Percentiles rank a stretch among this genome's conserved stretches.
These are phyloP conservation scores for Poecilia velifera DNA, from an alignment of 2,797 vertebrate species.

Conservation along the genomic window DNA sequence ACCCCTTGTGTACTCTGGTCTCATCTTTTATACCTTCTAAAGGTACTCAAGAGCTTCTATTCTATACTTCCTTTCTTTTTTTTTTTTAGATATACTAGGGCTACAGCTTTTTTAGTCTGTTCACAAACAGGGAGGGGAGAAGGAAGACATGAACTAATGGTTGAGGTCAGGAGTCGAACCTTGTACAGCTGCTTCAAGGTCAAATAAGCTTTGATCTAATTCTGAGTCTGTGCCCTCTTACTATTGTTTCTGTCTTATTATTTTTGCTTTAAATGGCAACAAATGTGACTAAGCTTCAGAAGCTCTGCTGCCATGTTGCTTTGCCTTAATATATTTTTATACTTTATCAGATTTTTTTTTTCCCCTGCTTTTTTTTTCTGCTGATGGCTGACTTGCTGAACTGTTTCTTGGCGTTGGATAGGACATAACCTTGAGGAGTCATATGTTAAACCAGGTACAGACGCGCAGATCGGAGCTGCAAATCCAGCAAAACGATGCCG, in stretches of 20 bases:
- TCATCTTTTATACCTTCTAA: conserved; percentile 51
- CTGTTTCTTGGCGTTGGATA: conserved; percentile 3
- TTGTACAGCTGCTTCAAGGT: neutral
- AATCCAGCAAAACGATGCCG: neutral
- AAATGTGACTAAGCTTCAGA: conserved; percentile 59
- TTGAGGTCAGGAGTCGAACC: neutral
- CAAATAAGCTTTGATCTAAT: neutral
- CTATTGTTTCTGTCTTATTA: conserved; percentile 49
- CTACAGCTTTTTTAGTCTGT: neutral
- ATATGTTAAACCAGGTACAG: conserved; percentile 34
- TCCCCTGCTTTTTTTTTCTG: conserved; percentile 28
- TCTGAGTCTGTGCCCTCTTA: neutral
- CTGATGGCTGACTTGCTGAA: conserved; percentile 19
- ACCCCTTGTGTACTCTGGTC: conserved; percentile 37
- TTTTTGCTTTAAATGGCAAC: conserved; percentile 58
- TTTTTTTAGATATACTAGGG: too few species aligned
- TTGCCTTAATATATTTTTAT: conserved; percentile 69
- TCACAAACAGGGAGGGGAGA: neutral
- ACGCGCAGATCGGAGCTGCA: conserved; percentile 3
- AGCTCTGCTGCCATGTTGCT: conserved; percentile 51
- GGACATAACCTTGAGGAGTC: conserved; percentile 17
- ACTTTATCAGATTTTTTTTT: conserved; percentile 48
- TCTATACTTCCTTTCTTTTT: conserved; percentile 23
- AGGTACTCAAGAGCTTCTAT: conserved; percentile 44
- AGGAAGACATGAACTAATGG: neutral